Evolutionary conservation across 2,888 invertebrate genomes (phyloP), one percentile per base, ranked within the genome.

Genomic region (Pandemis heparana): DNA sequence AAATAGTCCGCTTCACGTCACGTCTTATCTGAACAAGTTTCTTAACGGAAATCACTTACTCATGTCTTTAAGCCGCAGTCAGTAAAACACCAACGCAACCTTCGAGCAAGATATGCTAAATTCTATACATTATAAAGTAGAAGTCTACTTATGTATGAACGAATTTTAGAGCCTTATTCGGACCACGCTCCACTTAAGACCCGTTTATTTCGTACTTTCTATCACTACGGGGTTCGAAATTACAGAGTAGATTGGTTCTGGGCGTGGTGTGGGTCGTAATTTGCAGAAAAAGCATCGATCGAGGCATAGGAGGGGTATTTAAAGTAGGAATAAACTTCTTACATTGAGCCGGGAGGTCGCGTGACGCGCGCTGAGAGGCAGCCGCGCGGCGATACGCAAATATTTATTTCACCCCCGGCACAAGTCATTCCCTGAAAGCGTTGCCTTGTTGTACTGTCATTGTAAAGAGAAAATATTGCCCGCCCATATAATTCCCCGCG

Each of bases 361-460:
- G 91, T 92, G 92, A 84, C 88, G 84, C 77, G 79, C 79, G 77
- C 83, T 84, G 84, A 80, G 78, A 83, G 82, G 80, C 80, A 77
- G 78, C 79, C 78, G 77, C 81, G 83, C 81, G 83, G 85, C 87
- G 88, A 91, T 91, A 92, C 90, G 89, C 90, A 91, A 91, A 92
- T 91, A 90, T 92, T 91, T 90, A 91, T 89, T 89, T 83, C 85
- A 79, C 80, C 72, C 72, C 70, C 75, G 75, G 85, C 85, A 86
- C 88, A 89, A 91, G 89, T 89, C 89, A 91, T 89, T 85, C 87
- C 84, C 86, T 92, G 88, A 92, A 94, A 93, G 92, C 92, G 89
- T 92, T 89, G 86, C 89, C 92, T 92, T 92, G 92, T 93, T 87
- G 78, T 83, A 78, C 75, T 79, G 82, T 85, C 85, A 83, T 81